phyloP scores from a whole-genome alignment of 30 jellyfish, hydroid and myxozoan genomes.

The Pelagia noctiluca region DNA sequence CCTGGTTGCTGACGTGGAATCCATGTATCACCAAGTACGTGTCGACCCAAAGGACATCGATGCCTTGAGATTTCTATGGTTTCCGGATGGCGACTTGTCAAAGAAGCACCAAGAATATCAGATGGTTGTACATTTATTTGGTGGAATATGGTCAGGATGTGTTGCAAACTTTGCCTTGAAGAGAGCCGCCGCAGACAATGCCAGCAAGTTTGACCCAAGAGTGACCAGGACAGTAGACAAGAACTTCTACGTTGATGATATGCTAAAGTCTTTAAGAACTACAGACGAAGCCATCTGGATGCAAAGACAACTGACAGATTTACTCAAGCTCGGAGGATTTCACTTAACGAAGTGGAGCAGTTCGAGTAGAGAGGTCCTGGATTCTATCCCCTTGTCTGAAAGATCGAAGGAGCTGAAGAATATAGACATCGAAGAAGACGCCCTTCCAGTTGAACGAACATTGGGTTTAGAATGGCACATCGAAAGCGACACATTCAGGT shows the following conservation, averaged over 20 bases:
- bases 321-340: constrained; percentile 43
- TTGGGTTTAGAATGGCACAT: constrained; percentile 61
- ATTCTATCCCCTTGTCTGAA: constrained; percentile 21
- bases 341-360: constrained; percentile 30
- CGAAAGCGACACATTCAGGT: constrained; percentile 39
- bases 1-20: constrained; percentile 27
- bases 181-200: constrained; percentile 26
- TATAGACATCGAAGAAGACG: constrained; percentile 2
- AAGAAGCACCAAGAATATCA: constrained; percentile 1
- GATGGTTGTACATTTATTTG: constrained; percentile 50
- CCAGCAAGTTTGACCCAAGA: constrained; percentile 1
- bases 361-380: neutral
- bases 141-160: constrained; percentile 24
- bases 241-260: constrained; percentile 61
- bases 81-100: constrained; percentile 24
- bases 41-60: constrained; percentile 32
- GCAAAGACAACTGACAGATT: constrained; percentile 29
- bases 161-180: constrained; percentile 17
- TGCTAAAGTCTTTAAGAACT: constrained; percentile 13
- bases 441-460: constrained; percentile 45
- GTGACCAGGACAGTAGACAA: constrained; percentile 17
- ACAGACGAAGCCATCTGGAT: constrained; percentile 26
- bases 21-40: constrained; percentile 51
- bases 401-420: constrained; percentile 39
- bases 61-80: constrained; percentile 53